Base-by-base conservation (phyloP, 2,888 invertebrate genomes). In the Stratiomys singularior region DNA sequence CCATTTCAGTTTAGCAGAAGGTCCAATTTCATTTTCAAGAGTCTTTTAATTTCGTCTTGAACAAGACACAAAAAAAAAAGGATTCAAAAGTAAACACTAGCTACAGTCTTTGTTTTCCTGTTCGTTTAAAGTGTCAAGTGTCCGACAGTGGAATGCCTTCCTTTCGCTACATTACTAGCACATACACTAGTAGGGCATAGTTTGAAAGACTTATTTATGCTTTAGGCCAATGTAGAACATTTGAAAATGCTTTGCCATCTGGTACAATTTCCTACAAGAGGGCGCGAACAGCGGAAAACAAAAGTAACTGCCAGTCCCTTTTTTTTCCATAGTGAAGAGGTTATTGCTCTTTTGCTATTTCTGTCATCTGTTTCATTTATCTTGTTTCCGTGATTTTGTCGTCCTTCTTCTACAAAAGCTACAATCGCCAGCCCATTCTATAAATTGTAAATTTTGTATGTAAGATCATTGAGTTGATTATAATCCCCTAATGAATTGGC, bases 211-310 rank as follows among this genome's bases (percentile, higher is more conserved):
- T 21, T 37, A 23, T n/a, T 74, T 60, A 15, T 58, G 58, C 74
- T 21, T 58, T 23, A 25, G 23, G 58, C 27, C 30, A 56, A 56
- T 56, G 1, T 30, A 27, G 30, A 74, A 74, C 58, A 74, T 74
- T 13, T 60, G 60, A 72, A 60, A 74, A 58, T 60, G 44, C 60
- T 74, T 74, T 60, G 23, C 74, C 74, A 74, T 74, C 74, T 74
- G 74, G 74, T 44, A 37, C 37, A 30, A 74, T 74, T 74, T 58
- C 37, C 7, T n/a, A 52, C 4, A 52, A 15, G 52, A 52, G 18
- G 7, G 37, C 37, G 37, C 5, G 37, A 5, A 9, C 3, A 3
- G 3, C 9, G 5, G 37, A 37, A 37, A 37, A 37, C 9, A 9
- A 37, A 37, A 5, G 3, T 5, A 37, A 37, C 9, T 3, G 37